These are phyloP conservation scores for Metellina segmentata DNA, from an alignment of 2,888 invertebrate species.

Conservation along the genomic window DNA sequence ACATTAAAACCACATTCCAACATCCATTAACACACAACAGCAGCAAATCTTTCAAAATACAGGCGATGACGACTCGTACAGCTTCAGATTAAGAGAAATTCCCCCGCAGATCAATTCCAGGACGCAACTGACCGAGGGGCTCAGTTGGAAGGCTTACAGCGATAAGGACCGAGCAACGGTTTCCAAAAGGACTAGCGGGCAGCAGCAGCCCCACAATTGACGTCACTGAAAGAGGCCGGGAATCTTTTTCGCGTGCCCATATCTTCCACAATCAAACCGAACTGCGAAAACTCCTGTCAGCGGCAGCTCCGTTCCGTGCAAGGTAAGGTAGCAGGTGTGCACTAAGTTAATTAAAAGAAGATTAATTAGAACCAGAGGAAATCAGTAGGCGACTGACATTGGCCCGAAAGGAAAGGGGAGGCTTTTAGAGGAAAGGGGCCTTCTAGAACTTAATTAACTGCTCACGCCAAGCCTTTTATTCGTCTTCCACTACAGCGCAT, in stretches of 20 bases:
- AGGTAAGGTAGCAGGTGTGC: constrained; percentile 61
- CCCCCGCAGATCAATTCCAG: too few relatives aligned
- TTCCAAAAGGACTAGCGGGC: neutral
- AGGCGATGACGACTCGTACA: too few relatives aligned
- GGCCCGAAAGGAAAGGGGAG: neutral
- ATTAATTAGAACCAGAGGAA: constrained; percentile 60
- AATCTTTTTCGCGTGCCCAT: constrained; percentile 25
- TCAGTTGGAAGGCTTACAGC: neutral
- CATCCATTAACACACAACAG: too few relatives aligned
- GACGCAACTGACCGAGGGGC: neutral
- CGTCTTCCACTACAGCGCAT: constrained; percentile 6
- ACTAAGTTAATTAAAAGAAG: constrained; percentile 73
- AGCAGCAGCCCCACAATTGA: neutral
- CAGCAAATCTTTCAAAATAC: too few relatives aligned
- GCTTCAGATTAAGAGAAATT: too few relatives aligned
- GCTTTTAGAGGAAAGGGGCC: constrained; percentile 8
- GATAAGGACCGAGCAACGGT: neutral
- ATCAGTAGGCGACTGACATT: constrained; percentile 47
- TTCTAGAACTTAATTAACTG: constrained; percentile 55
- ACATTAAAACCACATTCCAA: neutral
- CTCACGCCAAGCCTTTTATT: constrained; percentile 44
- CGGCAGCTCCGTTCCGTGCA: neutral
- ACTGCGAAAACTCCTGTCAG: constrained; percentile 38
- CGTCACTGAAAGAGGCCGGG: neutral
- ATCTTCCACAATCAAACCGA: constrained; percentile 24